Evolutionary conservation across 2,113 vertebrate species (phyloP).

Genomic region (Dasyprocta punctata): DNA sequence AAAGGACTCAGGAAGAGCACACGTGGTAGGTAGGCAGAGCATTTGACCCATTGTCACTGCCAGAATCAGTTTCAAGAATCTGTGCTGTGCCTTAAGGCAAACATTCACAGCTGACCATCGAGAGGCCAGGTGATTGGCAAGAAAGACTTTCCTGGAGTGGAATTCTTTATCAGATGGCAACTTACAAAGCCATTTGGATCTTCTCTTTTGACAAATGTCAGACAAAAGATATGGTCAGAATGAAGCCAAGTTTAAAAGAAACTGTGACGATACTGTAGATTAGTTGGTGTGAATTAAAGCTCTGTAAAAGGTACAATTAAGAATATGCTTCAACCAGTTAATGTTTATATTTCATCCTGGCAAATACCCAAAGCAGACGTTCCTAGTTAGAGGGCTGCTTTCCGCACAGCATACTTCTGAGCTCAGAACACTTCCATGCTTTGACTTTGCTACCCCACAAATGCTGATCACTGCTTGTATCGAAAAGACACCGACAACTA

Average conservation of each 20-base stretch:
- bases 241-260: background rate
- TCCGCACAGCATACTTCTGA: background rate
- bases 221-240: background rate
- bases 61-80: constrained; percentile 54
- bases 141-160: background rate
- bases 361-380: background rate
- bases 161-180: constrained; percentile 51
- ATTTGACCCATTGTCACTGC: background rate
- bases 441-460: background rate
- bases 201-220: background rate
- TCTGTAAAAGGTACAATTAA: background rate
- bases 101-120: background rate
- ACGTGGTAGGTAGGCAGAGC: background rate
- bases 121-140: constrained; percentile 61
- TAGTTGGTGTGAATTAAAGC: background rate
- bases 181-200: constrained; percentile 49
- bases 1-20: background rate
- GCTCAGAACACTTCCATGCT: background rate
- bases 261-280: background rate
- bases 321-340: background rate
- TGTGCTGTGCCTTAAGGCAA: constrained; percentile 49
- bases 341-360: background rate
- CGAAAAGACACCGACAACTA: background rate
- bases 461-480: background rate
- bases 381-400: background rate